Conservation (phyloP, 1,140 invertebrate genomes). For the Drosophila insularis region DNA sequence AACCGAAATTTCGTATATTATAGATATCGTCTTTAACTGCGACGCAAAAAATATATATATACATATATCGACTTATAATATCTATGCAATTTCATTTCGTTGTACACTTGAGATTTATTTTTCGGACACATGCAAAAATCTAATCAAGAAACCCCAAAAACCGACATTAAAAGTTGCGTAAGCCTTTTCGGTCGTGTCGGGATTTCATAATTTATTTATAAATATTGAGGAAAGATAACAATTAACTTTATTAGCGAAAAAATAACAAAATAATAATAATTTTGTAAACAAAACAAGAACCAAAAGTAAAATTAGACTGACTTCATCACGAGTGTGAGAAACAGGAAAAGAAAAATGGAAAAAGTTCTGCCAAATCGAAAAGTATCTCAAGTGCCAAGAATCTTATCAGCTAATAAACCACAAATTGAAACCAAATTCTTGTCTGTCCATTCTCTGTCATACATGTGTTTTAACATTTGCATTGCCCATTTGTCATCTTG, state of each 20-base stretch:
- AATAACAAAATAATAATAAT: conserved; percentile 6
- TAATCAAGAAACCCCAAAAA: conserved; percentile 48
- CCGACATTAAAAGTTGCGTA: conserved; percentile 55
- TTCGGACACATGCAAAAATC: conserved; percentile 59
- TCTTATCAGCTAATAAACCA: conserved; percentile 14
- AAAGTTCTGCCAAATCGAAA: background rate
- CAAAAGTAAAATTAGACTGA: conserved; percentile 16
- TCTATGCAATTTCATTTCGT: conserved; percentile 18
- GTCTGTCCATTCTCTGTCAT: conserved; percentile 6
- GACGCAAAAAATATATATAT: conserved; percentile 43
- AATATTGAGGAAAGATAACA: conserved; percentile 46
- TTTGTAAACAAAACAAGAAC: conserved; percentile 8
- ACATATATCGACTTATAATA: conserved; percentile 18
- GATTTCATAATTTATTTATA: conserved; percentile 60
- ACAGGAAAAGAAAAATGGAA: background rate
- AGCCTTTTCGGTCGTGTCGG: conserved; percentile 31
- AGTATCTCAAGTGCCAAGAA: conserved; percentile 5
- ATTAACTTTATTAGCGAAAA: conserved; percentile 50
- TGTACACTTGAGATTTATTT: conserved; percentile 66
- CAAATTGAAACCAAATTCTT: conserved; percentile 16
- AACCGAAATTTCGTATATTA: conserved; percentile 34
- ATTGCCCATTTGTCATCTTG: conserved; percentile 58
- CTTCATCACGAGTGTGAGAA: conserved; percentile 24
- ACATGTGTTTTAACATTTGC: conserved; percentile 46
- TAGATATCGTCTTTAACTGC: conserved; percentile 57